Base-by-base conservation (phyloP, 2,113 vertebrate species). In the Rissa tridactyla region DNA sequence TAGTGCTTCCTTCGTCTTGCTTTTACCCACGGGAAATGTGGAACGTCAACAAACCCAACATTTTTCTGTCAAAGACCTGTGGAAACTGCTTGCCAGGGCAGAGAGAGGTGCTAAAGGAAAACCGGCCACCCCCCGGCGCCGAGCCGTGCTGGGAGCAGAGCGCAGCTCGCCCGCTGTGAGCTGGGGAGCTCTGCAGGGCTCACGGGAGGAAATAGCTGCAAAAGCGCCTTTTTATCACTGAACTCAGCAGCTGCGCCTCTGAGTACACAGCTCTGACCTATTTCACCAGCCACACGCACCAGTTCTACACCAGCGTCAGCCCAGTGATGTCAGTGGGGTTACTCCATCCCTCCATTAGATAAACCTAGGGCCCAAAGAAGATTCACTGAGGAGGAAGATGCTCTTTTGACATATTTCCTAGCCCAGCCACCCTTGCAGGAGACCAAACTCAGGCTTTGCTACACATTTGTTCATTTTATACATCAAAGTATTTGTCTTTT, bases 81-180 rank as follows among this genome's bases (percentile, higher is more conserved):
- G 85, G 71, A 80, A 93, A 94, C 46, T 88, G 29, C 52, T 75
- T 88, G 76, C 44, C 11, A 0, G 0, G 30, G 44, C 17, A 6
- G 64, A 70, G 29, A 27, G 29, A 60, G 23, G 22, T 71, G 82
- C 75, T 61, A 42, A 47, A 90, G 62, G 60, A 95, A 86, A 83
- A n/a, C 6, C 8, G 5, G 29, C 21, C 46, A 80, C 79, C n/a
- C 36, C 49, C 57, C 0, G 0, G 66, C 47, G n/a, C 36, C 0
- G 2, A 36, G 47, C 27, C 2, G 1, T 61, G 71, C 42, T 55
- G 30, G 44, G n/a, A 51, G 61, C 72, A n/a, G 27, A 12, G 16
- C 1, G 1, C 22, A 10, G 78, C 71, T 95, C 14, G 5, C 19
- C 38, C 38, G 40, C 10, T 21, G 36, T 0, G 0, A 38, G 49